Evolutionary conservation across 2,888 invertebrate genomes (phyloP).

Genomic region (Nymphalis urticae): DNA sequence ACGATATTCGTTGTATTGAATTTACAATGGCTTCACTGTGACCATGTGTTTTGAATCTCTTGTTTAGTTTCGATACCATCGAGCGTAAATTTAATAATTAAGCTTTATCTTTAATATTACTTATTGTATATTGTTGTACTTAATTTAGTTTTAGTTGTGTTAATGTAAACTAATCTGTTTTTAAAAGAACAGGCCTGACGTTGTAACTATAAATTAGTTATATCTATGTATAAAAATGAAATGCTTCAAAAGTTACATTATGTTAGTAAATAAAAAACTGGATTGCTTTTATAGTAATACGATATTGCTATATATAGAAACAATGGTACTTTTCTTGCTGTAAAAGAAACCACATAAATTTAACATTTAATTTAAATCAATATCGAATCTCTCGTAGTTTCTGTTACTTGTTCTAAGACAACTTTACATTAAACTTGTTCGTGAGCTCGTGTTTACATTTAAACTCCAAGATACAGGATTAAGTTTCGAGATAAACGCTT

Average conservation of each 20-base stretch:
- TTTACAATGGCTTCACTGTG: neutral
- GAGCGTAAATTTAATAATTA: no score
- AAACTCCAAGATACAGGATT: constrained; percentile 10
- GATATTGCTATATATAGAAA: neutral
- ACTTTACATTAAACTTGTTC: constrained; percentile 6
- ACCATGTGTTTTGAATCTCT: neutral
- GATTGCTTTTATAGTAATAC: no score
- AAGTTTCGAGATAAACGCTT: constrained; percentile 10
- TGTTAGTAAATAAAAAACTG: no score
- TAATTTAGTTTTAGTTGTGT: no score
- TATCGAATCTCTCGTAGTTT: constrained; percentile 12
- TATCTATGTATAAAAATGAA: no score
- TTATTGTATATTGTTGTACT: no score
- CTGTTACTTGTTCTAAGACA: constrained; percentile 6
- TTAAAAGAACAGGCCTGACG: no score
- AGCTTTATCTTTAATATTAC: no score
- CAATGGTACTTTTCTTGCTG: neutral
- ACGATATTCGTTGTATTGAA: constrained; percentile 3
- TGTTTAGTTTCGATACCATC: neutral
- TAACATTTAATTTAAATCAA: constrained; percentile 10
- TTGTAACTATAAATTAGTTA: no score
- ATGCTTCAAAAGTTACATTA: no score
- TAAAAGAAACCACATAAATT: constrained; percentile 2
- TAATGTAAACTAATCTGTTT: no score
- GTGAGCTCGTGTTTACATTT: constrained; percentile 3